Evolutionary conservation across 35 echinoderm and acorn worm species (phyloP).

Genomic region (Lytechinus pictus): DNA sequence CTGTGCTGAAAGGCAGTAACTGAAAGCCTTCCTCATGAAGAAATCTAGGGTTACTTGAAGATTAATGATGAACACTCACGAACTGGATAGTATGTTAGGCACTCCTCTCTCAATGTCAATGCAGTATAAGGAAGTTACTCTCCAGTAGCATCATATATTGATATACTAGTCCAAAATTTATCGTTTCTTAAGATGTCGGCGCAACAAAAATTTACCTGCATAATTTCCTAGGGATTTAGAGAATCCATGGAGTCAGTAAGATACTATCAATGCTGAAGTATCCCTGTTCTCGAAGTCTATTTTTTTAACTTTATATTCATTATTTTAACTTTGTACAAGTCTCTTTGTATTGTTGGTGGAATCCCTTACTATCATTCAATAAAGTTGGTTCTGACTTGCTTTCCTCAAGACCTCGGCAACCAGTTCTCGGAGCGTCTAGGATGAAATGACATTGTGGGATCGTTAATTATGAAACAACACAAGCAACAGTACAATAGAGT

Average conservation of each 20-base stretch:
- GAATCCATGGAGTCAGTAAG: neutral
- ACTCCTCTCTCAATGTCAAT: neutral
- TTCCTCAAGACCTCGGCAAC: constrained; percentile 81
- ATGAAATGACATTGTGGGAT: constrained; percentile 31
- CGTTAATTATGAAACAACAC: neutral
- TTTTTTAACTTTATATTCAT: neutral
- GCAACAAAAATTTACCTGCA: no score
- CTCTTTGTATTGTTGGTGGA: neutral
- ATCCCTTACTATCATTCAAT: constrained; percentile 6
- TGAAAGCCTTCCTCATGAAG: neutral
- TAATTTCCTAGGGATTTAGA: neutral
- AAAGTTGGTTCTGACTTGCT: constrained; percentile 71
- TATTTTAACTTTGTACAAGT: neutral
- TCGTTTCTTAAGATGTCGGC: no score
- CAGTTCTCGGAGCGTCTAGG: constrained; percentile 83
- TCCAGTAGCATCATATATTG: neutral
- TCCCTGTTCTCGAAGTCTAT: neutral
- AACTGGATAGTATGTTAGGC: no score
- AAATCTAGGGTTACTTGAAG: neutral
- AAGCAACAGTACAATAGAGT: no score
- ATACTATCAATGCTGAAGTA: neutral
- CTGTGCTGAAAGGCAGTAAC: no score
- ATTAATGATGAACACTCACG: no score
- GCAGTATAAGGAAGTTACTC: neutral
- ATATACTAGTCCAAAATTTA: no score